These are phyloP conservation scores for Rana temporaria DNA, from an alignment of 2,113 vertebrate species.

Conservation along the genomic window DNA sequence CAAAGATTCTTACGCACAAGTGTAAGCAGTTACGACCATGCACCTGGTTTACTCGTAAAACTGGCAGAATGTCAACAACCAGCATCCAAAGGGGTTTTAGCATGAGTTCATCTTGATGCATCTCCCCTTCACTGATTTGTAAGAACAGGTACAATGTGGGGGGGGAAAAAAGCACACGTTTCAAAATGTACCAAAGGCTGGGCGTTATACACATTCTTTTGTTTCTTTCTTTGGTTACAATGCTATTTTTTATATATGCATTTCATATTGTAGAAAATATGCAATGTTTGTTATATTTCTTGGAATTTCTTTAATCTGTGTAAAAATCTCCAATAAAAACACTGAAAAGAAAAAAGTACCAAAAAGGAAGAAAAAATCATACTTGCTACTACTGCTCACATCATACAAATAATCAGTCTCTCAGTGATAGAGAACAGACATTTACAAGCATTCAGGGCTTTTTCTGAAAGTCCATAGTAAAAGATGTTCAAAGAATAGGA, in stretches of 20 bases:
- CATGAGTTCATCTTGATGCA: not conserved
- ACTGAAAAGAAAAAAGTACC: too few relatives aligned
- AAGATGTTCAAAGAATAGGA: too few relatives aligned
- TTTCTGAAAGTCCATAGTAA: too few relatives aligned
- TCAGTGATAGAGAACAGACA: not conserved
- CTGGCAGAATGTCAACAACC: slow-evolving; percentile 4
- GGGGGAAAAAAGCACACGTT: not conserved
- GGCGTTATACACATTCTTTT: too few relatives aligned
- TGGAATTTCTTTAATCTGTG: too few relatives aligned
- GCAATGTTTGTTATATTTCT: too few relatives aligned
- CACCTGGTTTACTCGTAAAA: not conserved
- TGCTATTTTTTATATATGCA: too few relatives aligned
- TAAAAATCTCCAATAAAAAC: too few relatives aligned
- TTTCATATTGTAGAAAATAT: too few relatives aligned
- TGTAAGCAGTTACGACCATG: not conserved
- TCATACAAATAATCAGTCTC: not conserved
- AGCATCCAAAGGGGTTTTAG: slow-evolving; percentile 7
- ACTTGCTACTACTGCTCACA: not conserved
- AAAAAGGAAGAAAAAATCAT: not conserved
- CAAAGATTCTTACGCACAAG: not conserved
- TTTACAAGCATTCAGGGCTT: too few relatives aligned
- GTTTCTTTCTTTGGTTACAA: too few relatives aligned
- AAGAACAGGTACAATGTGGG: not conserved
- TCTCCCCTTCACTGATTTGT: slow-evolving; percentile 1
- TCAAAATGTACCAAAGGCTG: not conserved